These are phyloP conservation scores for Tetramorium simillimum DNA, from an alignment of 1,140 invertebrate genomes.

Conservation along the genomic window DNA sequence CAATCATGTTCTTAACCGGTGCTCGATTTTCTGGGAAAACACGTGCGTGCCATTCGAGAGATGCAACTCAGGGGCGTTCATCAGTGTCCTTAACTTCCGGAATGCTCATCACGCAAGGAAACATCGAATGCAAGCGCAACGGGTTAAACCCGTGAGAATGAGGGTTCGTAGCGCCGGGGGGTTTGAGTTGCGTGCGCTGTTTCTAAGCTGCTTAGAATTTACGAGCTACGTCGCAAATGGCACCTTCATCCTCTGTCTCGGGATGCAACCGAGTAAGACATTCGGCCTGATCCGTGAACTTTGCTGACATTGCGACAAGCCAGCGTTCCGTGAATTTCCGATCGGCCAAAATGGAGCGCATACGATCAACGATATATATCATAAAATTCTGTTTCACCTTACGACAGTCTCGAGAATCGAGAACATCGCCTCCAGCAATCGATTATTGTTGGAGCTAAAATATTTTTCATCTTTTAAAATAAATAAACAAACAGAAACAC, in stretches of 20 bases:
- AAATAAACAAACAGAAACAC: neutral
- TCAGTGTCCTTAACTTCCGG: conserved; percentile 56
- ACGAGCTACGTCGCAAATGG: conserved; percentile 61
- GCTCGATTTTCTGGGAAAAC: conserved; percentile 16
- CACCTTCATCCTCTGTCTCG: conserved; percentile 33
- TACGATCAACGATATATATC: neutral
- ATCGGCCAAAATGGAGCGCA: conserved; percentile 50
- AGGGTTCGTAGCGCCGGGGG: conserved; percentile 31
- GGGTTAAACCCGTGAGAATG: conserved; percentile 29
- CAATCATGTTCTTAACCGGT: neutral
- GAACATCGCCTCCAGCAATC: neutral
- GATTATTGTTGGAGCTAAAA: neutral
- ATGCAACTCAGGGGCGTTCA: conserved; percentile 13
- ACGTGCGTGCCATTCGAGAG: conserved; percentile 17
- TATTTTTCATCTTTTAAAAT: neutral
- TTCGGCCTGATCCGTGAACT: conserved; percentile 48
- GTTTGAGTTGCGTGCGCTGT: conserved; percentile 54
- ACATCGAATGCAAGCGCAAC: conserved; percentile 44
- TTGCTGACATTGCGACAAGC: conserved; percentile 52
- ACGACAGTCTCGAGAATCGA: neutral
- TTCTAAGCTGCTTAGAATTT: conserved; percentile 74
- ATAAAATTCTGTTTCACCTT: neutral
- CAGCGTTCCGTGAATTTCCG: conserved; percentile 60
- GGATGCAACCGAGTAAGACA: conserved; percentile 53
- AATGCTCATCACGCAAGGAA: conserved; percentile 55